Percentiles rank a stretch among this genome's conserved stretches.
These are phyloP conservation scores for Larimichthys crocea DNA, from an alignment of 2,113 vertebrate genomes.

Conservation along the genomic window DNA sequence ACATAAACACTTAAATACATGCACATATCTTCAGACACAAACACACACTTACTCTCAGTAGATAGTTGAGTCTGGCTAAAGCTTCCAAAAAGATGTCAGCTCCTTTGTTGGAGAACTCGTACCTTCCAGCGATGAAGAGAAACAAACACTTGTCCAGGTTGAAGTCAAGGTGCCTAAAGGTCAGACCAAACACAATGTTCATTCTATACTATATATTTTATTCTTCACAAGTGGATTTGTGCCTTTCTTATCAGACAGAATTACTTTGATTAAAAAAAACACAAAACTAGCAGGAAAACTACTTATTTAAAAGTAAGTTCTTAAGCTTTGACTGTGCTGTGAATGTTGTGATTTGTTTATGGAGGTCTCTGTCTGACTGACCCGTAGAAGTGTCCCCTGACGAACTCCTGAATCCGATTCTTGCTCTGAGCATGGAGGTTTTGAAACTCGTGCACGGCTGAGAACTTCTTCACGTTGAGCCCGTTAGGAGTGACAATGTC, in stretches of 20 bases:
- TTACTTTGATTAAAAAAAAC: neutral
- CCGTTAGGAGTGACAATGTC: conserved; percentile 94
- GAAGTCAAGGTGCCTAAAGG: conserved; percentile 90
- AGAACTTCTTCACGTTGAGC: conserved; percentile 95
- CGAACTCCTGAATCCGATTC: conserved; percentile 93
- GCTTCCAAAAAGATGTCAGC: conserved; percentile 93
- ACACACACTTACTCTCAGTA: conserved; percentile 87
- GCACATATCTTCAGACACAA: neutral
- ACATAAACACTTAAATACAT: neutral
- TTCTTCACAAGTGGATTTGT: neutral
- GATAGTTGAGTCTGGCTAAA: conserved; percentile 93
- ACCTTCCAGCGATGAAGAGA: conserved; percentile 94
- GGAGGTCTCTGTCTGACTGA: conserved; percentile 68
- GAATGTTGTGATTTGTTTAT: neutral
- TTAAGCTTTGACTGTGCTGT: neutral
- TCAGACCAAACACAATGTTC: conserved; percentile 7
- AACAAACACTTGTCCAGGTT: conserved; percentile 94
- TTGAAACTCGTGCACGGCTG: conserved; percentile 95
- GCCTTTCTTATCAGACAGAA: neutral
- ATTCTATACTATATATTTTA: too few relatives aligned
- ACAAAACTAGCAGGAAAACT: neutral
- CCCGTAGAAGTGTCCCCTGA: conserved; percentile 95
- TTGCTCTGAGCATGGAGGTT: conserved; percentile 96
- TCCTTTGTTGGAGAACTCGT: conserved; percentile 95
- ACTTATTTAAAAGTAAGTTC: neutral